A percentile compares a stretch with the other conserved stretches of the same genome.
These are phyloP conservation scores for Caradrina clavipalpis DNA, from an alignment of 2,888 invertebrate species.

Conservation along the genomic window DNA sequence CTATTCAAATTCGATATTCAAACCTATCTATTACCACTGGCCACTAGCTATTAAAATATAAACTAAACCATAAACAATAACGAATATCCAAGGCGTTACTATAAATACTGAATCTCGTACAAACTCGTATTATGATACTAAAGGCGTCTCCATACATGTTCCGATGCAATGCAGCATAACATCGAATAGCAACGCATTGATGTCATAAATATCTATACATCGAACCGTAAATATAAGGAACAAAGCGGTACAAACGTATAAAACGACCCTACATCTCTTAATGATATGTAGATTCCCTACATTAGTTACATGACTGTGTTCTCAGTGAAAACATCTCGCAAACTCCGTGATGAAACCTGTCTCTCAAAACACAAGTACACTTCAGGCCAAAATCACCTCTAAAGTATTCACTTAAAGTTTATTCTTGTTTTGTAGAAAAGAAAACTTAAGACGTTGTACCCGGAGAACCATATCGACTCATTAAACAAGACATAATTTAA, in stretches of 20 bases:
- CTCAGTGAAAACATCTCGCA: constrained; percentile 89
- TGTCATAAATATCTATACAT: constrained; percentile 87
- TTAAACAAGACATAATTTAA: constrained; percentile 91
- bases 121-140: constrained; percentile 75
- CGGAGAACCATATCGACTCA: constrained; percentile 80
- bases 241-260: constrained; percentile 90
- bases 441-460: constrained; percentile 64
- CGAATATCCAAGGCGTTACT: constrained; percentile 54
- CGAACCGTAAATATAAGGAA: constrained; percentile 87
- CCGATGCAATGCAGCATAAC: constrained; percentile 77
- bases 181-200: constrained; percentile 77
- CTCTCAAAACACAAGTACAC: constrained; percentile 52
- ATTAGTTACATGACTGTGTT: constrained; percentile 91
- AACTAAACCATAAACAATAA: constrained; percentile 58
- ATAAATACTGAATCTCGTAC: constrained; percentile 55
- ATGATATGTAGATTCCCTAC: constrained; percentile 91
- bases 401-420: constrained; percentile 17
- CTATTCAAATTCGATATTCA: constrained; percentile 50
- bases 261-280: constrained; percentile 89
- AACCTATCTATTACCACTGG: constrained; percentile 52
- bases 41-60: constrained; percentile 56
- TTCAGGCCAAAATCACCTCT: constrained; percentile 66
- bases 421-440: constrained; percentile 33
- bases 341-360: constrained; percentile 64
- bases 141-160: constrained; percentile 81